A percentile compares a stretch with the other conserved stretches of the same genome.
These are phyloP conservation scores for Hippoglossus stenolepis DNA, from an alignment of 2,113 vertebrate species.

Conservation along the genomic window DNA sequence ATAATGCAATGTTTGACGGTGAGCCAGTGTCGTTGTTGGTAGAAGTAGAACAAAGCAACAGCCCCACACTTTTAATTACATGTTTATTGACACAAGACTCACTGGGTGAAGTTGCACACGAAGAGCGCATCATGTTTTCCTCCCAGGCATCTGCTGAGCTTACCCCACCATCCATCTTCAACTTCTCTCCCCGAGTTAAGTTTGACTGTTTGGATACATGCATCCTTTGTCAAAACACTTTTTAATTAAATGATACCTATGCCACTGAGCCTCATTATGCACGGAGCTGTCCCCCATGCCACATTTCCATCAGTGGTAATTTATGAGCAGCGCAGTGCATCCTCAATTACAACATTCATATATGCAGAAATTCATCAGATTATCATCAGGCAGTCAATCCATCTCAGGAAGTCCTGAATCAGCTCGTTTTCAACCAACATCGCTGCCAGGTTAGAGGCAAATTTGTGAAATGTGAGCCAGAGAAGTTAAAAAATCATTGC, in stretches of 20 bases:
- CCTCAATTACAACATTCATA: constrained; percentile 70
- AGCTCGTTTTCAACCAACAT: constrained; percentile 52
- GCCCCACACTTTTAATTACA: not conserved
- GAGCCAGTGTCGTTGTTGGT: not conserved
- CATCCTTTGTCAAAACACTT: constrained; percentile 66
- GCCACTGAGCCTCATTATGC: constrained; percentile 68
- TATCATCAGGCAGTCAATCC: constrained; percentile 72
- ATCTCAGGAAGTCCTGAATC: constrained; percentile 61
- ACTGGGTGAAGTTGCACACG: not conserved
- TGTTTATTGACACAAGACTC: not conserved
- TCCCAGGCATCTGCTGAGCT: constrained; percentile 35
- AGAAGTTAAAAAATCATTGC: constrained; percentile 41
- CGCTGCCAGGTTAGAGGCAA: not conserved
- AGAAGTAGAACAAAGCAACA: not conserved
- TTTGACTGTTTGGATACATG: constrained; percentile 56
- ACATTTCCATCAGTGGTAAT: constrained; percentile 70
- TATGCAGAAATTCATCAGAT: constrained; percentile 71
- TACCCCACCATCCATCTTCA: constrained; percentile 38
- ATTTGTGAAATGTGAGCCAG: constrained; percentile 40
- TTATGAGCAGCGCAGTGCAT: constrained; percentile 68
- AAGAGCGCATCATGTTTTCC: not conserved
- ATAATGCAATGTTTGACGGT: not conserved
- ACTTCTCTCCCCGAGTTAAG: constrained; percentile 40
- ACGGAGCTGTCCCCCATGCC: constrained; percentile 52
- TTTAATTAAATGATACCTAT: constrained; percentile 79